Base-by-base conservation (phyloP, 2,797 vertebrate species). In the Chaunax sp. region DNA sequence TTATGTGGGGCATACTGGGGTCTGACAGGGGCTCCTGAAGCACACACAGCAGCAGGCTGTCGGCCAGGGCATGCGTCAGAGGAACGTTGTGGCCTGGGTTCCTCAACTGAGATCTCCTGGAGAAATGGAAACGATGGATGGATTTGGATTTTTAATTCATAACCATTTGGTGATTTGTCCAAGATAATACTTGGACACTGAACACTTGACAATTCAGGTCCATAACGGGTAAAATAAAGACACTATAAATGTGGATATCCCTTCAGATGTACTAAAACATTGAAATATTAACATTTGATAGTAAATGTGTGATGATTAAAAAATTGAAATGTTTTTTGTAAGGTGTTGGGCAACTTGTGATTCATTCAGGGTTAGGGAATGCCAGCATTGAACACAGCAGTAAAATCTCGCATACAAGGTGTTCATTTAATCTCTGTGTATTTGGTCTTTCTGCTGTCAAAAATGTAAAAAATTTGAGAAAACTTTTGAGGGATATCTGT, bases 31-130 rank as follows among this genome's bases (percentile, higher is more conserved):
- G 81, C 82, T 95, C 94, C 43, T 92, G 91, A 6, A 93, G 87
- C 28, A 94, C 66, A n/a, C 89, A 92, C 50, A 92, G 71, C 57
- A 89, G 82, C 82, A 95, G 82, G 66, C 90, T 78, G 77, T 94
- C 82, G 0, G 82, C 64, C 79, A 95, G 64, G 30, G 78, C 87
- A 0, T 71, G 49, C 19, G 69, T 61, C 69, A 90, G 23, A 19
- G 78, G 47, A 18, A 46, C 14, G 0, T 9, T 15, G 15, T 5
- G 65, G 5, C 18, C 72, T 2, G 38, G 28, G 41, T 38, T 62
- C n/a, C 57, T 69, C 3, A 59, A 25, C 46, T 1, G 55, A 18
- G 71, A 22, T 28, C 5, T 16, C 46, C 89, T 92, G 57, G 19
- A 69, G 25, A 28, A 35, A 73, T 10, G 62, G 28, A 30, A 53